phyloP scores from a whole-genome alignment of 2,113 vertebrate genomes.

The Corythornis madagascariensis region DNA sequence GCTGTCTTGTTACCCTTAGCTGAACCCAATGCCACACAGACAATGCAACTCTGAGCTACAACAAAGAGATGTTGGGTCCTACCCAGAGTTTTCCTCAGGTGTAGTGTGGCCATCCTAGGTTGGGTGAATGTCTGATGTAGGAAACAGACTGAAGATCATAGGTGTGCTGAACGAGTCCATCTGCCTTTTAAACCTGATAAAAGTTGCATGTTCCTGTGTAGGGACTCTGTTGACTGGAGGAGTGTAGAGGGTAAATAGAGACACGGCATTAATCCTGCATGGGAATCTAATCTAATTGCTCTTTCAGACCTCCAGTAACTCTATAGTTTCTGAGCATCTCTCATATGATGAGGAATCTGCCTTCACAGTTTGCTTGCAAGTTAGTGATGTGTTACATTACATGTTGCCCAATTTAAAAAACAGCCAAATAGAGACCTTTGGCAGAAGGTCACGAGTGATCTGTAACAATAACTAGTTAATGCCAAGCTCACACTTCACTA shows the following conservation, averaged over 20 bases:
- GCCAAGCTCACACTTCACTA: not conserved
- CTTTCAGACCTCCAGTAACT: constrained; percentile 52
- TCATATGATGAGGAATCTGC: constrained; percentile 30
- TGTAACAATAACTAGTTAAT: constrained; percentile 5
- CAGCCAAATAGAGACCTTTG: not conserved
- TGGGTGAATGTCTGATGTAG: not conserved
- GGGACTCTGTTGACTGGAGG: not conserved
- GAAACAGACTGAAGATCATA: not conserved
- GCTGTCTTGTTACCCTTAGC: not conserved
- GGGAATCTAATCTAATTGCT: constrained; percentile 60
- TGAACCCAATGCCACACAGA: not conserved
- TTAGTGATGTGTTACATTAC: not conserved
- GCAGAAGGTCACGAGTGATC: not conserved
- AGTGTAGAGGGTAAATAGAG: not conserved
- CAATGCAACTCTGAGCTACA: accelerated
- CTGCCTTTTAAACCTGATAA: not conserved
- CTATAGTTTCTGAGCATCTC: constrained; percentile 32
- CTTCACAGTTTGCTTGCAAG: not conserved
- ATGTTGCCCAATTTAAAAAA: not conserved
- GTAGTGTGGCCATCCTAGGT: no score
- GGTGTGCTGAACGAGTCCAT: not conserved
- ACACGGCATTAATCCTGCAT: not conserved
- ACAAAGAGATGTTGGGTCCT: not conserved
- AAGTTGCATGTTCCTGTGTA: not conserved
- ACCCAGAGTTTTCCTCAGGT: not conserved